phyloP scores from a whole-genome alignment of 2,797 vertebrate genomes.

The Crenuchus spilurus region DNA sequence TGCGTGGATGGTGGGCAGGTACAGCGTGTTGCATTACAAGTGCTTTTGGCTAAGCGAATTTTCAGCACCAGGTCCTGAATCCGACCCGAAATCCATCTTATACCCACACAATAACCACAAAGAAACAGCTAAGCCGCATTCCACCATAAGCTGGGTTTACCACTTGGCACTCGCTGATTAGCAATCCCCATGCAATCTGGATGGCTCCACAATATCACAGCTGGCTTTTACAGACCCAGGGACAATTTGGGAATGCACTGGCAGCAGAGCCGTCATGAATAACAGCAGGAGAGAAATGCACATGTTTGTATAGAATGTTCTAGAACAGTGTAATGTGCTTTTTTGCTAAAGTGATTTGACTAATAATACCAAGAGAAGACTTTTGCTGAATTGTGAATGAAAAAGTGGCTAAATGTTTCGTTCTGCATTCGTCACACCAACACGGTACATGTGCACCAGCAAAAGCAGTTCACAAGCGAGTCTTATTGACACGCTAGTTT shows the following conservation, averaged over 20 bases:
- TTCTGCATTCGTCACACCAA: too few species aligned
- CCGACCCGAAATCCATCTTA: slow-evolving; percentile 67
- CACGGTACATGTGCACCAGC: too few species aligned
- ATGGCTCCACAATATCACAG: not conserved
- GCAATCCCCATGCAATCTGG: slow-evolving; percentile 9
- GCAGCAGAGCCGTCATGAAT: not conserved
- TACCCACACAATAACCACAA: slow-evolving; percentile 61
- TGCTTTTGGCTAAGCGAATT: slow-evolving; percentile 69
- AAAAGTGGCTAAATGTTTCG: too few species aligned
- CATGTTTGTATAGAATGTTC: too few species aligned
- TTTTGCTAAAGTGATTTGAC: too few species aligned
- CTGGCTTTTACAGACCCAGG: not conserved
- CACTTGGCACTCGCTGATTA: slow-evolving; percentile 55
- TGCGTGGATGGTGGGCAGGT: slow-evolving; percentile 62
- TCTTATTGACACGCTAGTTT: slow-evolving; percentile 58
- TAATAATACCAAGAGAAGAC: too few species aligned
- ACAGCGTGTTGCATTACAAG: slow-evolving; percentile 63
- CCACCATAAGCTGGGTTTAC: slow-evolving; percentile 46
- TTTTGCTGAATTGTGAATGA: too few species aligned
- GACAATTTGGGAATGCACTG: not conserved
- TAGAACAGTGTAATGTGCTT: too few species aligned
- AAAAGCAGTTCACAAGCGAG: too few species aligned
- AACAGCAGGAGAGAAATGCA: not conserved
- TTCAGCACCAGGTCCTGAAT: slow-evolving; percentile 49
- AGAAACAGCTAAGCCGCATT: slow-evolving; percentile 62